Evolutionary conservation across 1,140 invertebrate genomes (phyloP), one percentile per base, ranked within the genome.

Genomic region (Galendromus occidentalis): DNA sequence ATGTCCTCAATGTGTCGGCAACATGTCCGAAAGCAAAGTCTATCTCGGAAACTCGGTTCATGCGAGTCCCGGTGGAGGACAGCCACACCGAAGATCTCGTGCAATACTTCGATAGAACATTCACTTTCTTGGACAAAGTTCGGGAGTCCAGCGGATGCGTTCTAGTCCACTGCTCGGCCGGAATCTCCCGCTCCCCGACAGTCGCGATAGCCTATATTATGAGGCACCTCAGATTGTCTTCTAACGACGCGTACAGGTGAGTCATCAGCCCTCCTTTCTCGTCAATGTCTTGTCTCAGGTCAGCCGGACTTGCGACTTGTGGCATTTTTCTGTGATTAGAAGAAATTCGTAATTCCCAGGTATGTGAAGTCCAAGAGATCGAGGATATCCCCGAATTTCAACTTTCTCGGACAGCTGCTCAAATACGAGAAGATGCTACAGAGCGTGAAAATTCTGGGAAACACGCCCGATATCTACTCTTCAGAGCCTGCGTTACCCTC

Each of bases 121-220:
- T 80, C 72, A 76, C 82, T 69, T 84, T 83, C 74, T 72, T 83
- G 66, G 81, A 82, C 71, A 79, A 79, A 71, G 81, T 80, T 22
- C 72, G 78, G 67, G 75, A 80, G 69, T 73, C 77, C 4, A 78
- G 79, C 73, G 79, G 80, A 65, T 78, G 77, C 70, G 80, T 80
- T 30, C 72, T 83, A 59, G 75, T 83, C 44, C 82, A 83, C 73
- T 83, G 82, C 71, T 69, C 82, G 64, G 82, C 82, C 45, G 82
- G 82, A 4, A 82, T 84, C 55, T 82, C 81, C 0, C 74, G 82
- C 20, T 82, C 80, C 29, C 79, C 82, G 12, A 82, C 82, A 12
- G 72, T 83, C 28, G 81, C 80, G 22, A 82, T 83, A 64, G 81
- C 82, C 9, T 83, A 83, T 70, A 75, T 83, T 39, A 83, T 83